Conservation (phyloP, 2,888 invertebrate genomes). For the Temnothorax ravouxi region DNA sequence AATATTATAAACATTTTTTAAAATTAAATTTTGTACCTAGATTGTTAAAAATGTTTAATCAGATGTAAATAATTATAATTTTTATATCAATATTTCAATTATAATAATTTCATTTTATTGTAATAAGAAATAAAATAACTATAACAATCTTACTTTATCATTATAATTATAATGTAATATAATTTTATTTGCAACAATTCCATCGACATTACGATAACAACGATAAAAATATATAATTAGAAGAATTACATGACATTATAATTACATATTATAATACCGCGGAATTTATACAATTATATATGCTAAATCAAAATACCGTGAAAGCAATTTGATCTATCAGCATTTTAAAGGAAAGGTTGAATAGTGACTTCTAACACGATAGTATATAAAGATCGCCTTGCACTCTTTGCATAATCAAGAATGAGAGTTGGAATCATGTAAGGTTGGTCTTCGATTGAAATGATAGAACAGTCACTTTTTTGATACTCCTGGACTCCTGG, state of each 20-base stretch:
- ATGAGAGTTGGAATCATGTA: slow-evolving; percentile 18
- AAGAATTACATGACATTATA: not conserved
- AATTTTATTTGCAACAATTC: not conserved
- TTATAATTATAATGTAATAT: not conserved
- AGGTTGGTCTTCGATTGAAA: slow-evolving; percentile 16
- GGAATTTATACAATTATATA: not conserved
- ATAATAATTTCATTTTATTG: not conserved
- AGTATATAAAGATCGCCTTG: slow-evolving; percentile 11
- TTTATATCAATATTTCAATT: not conserved
- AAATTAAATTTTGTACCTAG: not conserved
- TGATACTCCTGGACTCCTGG: not conserved
- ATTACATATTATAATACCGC: not conserved
- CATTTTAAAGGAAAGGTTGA: slow-evolving; percentile 25
- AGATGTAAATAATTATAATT: not conserved
- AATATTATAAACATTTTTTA: not conserved
- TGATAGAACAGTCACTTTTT: not conserved
- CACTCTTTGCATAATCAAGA: slow-evolving; percentile 23
- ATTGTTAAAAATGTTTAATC: not conserved
- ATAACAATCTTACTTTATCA: too few relatives aligned
- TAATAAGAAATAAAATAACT: too few relatives aligned
- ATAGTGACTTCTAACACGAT: slow-evolving; percentile 16
- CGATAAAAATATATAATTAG: not conserved
- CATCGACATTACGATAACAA: not conserved
- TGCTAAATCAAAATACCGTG: not conserved
- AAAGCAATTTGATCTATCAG: slow-evolving; percentile 17